phyloP scores from a whole-genome alignment of 2,888 invertebrate genomes.

The Drosophila percnosoma region DNA sequence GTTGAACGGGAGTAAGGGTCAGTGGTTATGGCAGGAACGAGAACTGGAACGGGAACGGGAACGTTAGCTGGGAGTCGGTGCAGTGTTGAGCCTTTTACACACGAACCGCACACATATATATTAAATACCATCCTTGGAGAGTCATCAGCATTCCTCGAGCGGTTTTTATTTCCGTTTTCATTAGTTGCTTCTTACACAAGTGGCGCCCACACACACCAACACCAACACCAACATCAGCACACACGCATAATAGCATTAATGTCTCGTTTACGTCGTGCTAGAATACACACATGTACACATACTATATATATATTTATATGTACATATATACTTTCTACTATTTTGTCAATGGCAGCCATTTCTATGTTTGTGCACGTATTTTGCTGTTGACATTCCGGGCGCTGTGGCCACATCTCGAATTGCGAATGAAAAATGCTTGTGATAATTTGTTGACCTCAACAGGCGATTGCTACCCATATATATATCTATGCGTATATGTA shows the following conservation, averaged over 20 bases:
- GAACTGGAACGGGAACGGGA: slow-evolving; percentile 1
- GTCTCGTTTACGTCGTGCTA: slow-evolving; percentile 69
- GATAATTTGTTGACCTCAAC: slow-evolving; percentile 79
- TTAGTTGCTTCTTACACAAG: slow-evolving; percentile 81
- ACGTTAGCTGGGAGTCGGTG: slow-evolving; percentile 1
- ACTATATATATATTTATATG: background rate
- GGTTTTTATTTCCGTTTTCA: slow-evolving; percentile 81
- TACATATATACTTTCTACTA: slow-evolving; percentile 33
- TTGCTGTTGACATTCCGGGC: slow-evolving; percentile 74
- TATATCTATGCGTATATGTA: background rate
- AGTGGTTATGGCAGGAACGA: slow-evolving; percentile 2
- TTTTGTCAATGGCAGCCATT: slow-evolving; percentile 79
- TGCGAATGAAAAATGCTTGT: slow-evolving; percentile 69
- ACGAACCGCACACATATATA: slow-evolving; percentile 54
- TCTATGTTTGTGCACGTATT: slow-evolving; percentile 80
- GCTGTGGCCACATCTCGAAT: slow-evolving; percentile 45
- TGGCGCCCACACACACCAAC: slow-evolving; percentile 59
- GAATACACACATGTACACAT: background rate
- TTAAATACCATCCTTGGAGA: slow-evolving; percentile 81
- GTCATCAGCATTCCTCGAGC: slow-evolving; percentile 81
- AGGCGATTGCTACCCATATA: slow-evolving; percentile 47
- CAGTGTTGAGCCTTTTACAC: slow-evolving; percentile 62
- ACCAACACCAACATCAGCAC: slow-evolving; percentile 17
- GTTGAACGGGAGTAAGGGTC: slow-evolving; percentile 48
- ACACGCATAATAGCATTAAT: slow-evolving; percentile 75